Evolutionary conservation across 1,140 invertebrate genomes (phyloP), one percentile per base, ranked within the genome.

Genomic region (Drosophila cardini): DNA sequence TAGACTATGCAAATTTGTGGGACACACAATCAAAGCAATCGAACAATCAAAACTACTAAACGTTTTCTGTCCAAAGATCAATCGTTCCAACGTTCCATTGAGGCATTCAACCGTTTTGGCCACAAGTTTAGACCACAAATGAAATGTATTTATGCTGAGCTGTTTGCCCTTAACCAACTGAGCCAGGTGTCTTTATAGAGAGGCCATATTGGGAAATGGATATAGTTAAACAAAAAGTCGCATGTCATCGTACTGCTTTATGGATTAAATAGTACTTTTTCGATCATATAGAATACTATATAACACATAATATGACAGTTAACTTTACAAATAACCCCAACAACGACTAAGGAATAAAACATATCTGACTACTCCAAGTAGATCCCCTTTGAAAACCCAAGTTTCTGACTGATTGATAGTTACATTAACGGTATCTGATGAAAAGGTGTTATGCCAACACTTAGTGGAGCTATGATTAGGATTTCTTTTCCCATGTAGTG

Each of bases 11-110:
- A 84, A 85, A 85, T 84, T 84, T 68, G 61, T 68, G 62, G 68
- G 61, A 84, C 81, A 76, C 76, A 78, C 72, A 84, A 84, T 72
- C 78, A 80, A 62, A 63, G 52, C 52, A 52, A 52, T 52, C 48
- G 48, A 18, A 45, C 42, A 45, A 45, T 45, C 42, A 45, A 80
- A 83, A 72, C 74, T 76, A 72, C 57, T 72, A 71, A 82, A 74
- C 79, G 77, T 58, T 76, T 72, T 10, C 80, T 71, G 80, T 67
- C 52, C 80, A 84, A 85, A 85, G 80, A 84, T 84, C 81, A 85
- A 84, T 85, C 69, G 63, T 43, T 67, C 45, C 16, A 60, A 45
- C 36, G 15, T 38, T 21, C 30, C 30, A 13, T 30, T n/a, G 2
- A n/a, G 32, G 26, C 48, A 21, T 11, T 18, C 16, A 5, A 46